Evolutionary conservation across 2,797 vertebrate genomes (phyloP).

Genomic region (Aulostomus chinensis): DNA sequence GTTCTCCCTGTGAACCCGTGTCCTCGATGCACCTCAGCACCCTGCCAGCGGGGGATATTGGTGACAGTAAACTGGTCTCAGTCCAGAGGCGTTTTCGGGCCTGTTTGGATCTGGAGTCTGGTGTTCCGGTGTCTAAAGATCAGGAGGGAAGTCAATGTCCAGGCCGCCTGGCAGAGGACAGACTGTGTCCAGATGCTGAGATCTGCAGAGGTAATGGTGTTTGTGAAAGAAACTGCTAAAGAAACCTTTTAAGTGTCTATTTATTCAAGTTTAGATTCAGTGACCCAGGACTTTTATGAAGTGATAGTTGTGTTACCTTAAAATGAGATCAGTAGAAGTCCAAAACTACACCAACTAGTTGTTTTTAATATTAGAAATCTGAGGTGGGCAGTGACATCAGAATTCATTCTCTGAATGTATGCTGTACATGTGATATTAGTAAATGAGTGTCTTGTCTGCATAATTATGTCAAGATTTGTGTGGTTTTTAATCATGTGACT

Average conservation of each 20-base stretch:
- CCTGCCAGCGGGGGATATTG: neutral
- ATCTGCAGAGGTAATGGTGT: constrained; percentile 79
- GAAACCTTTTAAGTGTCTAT: too few species aligned
- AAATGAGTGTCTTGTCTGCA: too few species aligned
- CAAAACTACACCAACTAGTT: too few species aligned
- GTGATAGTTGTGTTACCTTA: too few species aligned
- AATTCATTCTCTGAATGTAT: too few species aligned
- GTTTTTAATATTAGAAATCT: too few species aligned
- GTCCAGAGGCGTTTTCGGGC: constrained; percentile 84
- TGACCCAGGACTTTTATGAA: too few species aligned
- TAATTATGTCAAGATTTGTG: too few species aligned
- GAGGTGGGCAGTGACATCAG: too few species aligned
- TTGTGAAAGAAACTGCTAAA: neutral
- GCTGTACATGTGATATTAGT: too few species aligned
- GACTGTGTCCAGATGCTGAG: constrained; percentile 75
- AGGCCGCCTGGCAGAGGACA: constrained; percentile 74
- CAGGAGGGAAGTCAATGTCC: constrained; percentile 64
- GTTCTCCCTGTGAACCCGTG: constrained; percentile 80
- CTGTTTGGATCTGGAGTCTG: constrained; percentile 85
- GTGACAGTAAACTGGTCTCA: constrained; percentile 58
- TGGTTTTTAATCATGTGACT: neutral
- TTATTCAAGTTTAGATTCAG: too few species aligned
- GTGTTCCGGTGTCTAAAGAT: constrained; percentile 62
- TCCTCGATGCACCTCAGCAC: constrained; percentile 33
- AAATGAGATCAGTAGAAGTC: too few species aligned